Evolutionary conservation across 2,797 vertebrate species (phyloP).

Genomic region (Coccyzus lansbergi): DNA sequence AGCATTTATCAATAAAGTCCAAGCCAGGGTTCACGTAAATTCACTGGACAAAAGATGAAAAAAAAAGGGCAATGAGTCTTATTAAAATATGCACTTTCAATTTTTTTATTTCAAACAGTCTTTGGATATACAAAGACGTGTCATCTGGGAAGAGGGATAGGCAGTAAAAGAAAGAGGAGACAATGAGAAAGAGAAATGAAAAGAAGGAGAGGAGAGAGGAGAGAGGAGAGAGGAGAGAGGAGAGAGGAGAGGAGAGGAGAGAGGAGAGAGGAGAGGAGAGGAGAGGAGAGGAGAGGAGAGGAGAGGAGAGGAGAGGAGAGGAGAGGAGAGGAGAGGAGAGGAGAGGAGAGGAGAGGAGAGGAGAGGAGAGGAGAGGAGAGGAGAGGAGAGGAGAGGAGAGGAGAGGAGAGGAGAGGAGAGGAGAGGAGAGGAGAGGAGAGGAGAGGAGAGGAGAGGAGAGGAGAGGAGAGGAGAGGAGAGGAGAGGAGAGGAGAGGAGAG

Average conservation of each 20-base stretch:
- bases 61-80: not conserved
- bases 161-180: not conserved
- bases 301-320: too few species aligned
- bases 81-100: not conserved
- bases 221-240: not conserved
- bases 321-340: fast-evolving
- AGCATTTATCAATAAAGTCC: not conserved
- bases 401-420: too few species aligned
- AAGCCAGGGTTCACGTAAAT: not conserved
- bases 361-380: too few species aligned
- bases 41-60: not conserved
- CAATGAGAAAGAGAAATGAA: not conserved
- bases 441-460: too few species aligned
- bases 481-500: too few species aligned
- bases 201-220: not conserved
- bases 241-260: not conserved
- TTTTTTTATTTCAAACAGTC: not conserved
- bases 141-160: not conserved
- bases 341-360: too few species aligned
- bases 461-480: too few species aligned
- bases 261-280: too few species aligned
- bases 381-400: not conserved
- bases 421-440: too few species aligned
- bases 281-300: fast-evolving
- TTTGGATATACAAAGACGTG: not conserved